Base-by-base conservation (phyloP, 2,888 invertebrate species). In the Athalia circularis region DNA sequence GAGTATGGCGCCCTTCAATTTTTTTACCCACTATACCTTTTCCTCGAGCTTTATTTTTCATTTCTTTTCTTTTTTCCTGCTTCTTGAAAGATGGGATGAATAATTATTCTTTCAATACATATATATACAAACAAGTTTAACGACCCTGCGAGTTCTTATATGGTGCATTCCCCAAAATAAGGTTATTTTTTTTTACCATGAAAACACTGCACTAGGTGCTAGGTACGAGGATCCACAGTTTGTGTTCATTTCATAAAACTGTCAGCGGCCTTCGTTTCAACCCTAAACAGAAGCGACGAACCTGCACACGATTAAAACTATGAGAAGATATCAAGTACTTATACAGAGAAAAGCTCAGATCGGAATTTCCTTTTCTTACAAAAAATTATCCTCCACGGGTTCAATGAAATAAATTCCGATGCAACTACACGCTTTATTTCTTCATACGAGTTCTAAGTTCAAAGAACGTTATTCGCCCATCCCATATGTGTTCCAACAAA, bases 171-270 rank as follows among this genome's bases (percentile, higher is more conserved):
- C 50, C 64, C 62, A 45, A 64, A 61, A 75, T 62, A 74, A 57
- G 61, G 65, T 75, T 78, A 62, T 79, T 77, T 80, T 83, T 79
- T 80, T 29, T 29, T 82, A 82, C 83, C 70, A 81, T 81, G 72
- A 50, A 29, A 29, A 67, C 48, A 48, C 48, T 4, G 15, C 50
- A 79, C 78, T 79, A 78, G 29, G 77, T 70, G 68, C 62, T 65
- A 65, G 79, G 77, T 78, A 76, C 54, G 74, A 65, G 7, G 7
- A 29, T 9, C 15, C 11, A 62, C 48, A 29, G 78, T 75, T 74
- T 78, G 79, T 75, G 83, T 64, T 81, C 80, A 81, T 82, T 83
- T 82, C 85, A 85, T 85, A 85, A 85, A 85, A 80, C 85, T 84
- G 85, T 85, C 85, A 80, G 83, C 85, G 81, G 70, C 43, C 62